Conservation (phyloP, 2,888 invertebrate genomes). For the Rambutsinella grinnellia region DNA sequence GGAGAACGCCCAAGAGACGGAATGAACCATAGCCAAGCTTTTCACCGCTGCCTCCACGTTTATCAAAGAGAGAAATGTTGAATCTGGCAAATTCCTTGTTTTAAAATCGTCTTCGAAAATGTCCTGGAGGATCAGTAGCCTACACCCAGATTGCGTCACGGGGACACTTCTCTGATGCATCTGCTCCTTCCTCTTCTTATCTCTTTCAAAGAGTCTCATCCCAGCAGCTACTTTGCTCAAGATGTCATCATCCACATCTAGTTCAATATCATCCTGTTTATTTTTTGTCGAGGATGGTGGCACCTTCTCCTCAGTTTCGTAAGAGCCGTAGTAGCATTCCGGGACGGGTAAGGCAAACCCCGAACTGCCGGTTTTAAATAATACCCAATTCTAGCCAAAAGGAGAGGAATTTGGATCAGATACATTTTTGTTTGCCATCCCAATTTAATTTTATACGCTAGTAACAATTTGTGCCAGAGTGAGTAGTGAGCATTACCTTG, state of each 20-base stretch:
- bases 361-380: background rate
- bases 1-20: constrained; percentile 38
- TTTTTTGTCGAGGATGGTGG: background rate
- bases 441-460: too few species aligned
- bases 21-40: constrained; percentile 33
- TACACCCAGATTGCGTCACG: constrained; percentile 26
- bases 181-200: background rate
- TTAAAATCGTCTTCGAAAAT: constrained; percentile 21
- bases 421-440: too few species aligned
- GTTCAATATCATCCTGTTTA: constrained; percentile 13
- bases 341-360: constrained; percentile 31
- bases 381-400: constrained; percentile 23
- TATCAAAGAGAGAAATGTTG: constrained; percentile 38
- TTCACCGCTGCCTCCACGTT: constrained; percentile 42
- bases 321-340: constrained; percentile 36
- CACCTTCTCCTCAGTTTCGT: constrained; percentile 21
- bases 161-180: background rate
- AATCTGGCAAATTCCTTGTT: constrained; percentile 12
- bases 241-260: constrained; percentile 19
- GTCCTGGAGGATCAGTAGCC: constrained; percentile 38
- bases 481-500: constrained; percentile 13
- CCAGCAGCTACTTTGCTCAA: constrained; percentile 42
- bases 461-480: background rate
- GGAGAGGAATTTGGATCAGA: too few species aligned
- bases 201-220: constrained; percentile 18